Evolutionary conservation across 2,888 invertebrate genomes (phyloP).

Genomic region (Eurytoma californica): DNA sequence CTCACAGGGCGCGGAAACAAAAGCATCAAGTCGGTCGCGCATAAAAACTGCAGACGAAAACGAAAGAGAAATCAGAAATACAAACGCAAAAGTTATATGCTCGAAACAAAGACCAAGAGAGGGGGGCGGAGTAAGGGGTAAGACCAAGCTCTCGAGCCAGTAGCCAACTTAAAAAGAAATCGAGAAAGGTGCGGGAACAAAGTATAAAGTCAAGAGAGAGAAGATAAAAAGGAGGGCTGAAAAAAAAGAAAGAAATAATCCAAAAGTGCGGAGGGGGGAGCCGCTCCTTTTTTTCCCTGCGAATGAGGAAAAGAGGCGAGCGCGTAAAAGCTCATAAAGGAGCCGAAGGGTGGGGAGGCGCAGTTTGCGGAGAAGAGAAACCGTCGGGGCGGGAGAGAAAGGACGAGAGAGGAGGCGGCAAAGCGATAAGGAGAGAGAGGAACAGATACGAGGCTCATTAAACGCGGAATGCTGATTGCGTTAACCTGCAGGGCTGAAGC

Average conservation of each 20-base stretch:
- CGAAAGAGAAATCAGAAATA: slow-evolving; percentile 49
- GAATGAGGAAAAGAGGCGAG: background rate
- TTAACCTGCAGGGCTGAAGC: slow-evolving; percentile 59
- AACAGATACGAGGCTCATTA: slow-evolving; percentile 69
- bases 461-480: slow-evolving; percentile 72
- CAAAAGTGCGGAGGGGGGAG: background rate
- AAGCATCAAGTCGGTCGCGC: slow-evolving; percentile 28
- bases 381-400: slow-evolving; percentile 55
- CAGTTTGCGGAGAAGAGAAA: slow-evolving; percentile 53
- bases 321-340: slow-evolving; percentile 53
- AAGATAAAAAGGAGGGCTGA: slow-evolving; percentile 8
- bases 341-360: background rate
- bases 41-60: slow-evolving; percentile 25
- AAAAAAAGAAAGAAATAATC: slow-evolving; percentile 22
- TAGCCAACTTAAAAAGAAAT: slow-evolving; percentile 27
- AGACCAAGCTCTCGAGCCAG: slow-evolving; percentile 15
- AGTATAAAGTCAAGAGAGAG: background rate
- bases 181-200: slow-evolving; percentile 23
- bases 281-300: too few relatives aligned
- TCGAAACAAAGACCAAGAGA: slow-evolving; percentile 30
- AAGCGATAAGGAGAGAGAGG: slow-evolving; percentile 52
- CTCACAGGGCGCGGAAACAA: slow-evolving; percentile 55
- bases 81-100: slow-evolving; percentile 48
- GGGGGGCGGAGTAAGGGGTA: slow-evolving; percentile 8
- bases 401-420: slow-evolving; percentile 54